These are phyloP conservation scores for Drosophila lowei DNA, from an alignment of 1,140 invertebrate genomes.

Conservation along the genomic window DNA sequence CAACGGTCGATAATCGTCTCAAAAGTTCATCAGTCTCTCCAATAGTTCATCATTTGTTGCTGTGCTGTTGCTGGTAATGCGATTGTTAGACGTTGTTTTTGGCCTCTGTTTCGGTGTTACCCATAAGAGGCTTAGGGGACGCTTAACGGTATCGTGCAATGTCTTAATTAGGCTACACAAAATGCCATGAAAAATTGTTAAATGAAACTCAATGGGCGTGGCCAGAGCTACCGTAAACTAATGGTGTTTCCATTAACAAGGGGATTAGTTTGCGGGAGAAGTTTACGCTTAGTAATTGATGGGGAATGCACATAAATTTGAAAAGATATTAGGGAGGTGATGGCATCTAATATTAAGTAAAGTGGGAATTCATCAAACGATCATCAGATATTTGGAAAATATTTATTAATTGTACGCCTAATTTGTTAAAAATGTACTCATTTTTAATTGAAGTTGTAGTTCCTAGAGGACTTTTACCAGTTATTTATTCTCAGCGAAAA, in stretches of 20 bases:
- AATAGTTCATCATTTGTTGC: slow-evolving; percentile 39
- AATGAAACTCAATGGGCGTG: slow-evolving; percentile 38
- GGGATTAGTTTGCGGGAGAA: neutral
- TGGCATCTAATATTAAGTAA: too few relatives aligned
- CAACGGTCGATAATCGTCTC: slow-evolving; percentile 59
- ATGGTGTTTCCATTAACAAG: slow-evolving; percentile 9
- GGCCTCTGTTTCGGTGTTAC: slow-evolving; percentile 1
- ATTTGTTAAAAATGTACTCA: neutral
- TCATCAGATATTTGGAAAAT: too few relatives aligned
- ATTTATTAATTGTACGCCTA: neutral
- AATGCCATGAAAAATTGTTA: slow-evolving; percentile 48
- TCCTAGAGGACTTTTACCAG: neutral
- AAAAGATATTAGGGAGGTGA: too few relatives aligned
- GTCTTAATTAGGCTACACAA: slow-evolving; percentile 58
- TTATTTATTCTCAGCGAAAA: too few relatives aligned
- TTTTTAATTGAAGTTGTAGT: too few relatives aligned
- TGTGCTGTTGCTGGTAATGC: slow-evolving; percentile 27
- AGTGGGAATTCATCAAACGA: too few relatives aligned
- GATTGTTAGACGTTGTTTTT: slow-evolving; percentile 41
- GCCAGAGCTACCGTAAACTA: slow-evolving; percentile 9
- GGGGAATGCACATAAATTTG: neutral
- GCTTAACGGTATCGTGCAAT: slow-evolving; percentile 46
- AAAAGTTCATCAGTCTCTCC: slow-evolving; percentile 49
- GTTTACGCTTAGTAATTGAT: slow-evolving; percentile 13
- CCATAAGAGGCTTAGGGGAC: slow-evolving; percentile 25